phyloP scores from a whole-genome alignment of 1,140 invertebrate species.

The Melanaphis sacchari region DNA sequence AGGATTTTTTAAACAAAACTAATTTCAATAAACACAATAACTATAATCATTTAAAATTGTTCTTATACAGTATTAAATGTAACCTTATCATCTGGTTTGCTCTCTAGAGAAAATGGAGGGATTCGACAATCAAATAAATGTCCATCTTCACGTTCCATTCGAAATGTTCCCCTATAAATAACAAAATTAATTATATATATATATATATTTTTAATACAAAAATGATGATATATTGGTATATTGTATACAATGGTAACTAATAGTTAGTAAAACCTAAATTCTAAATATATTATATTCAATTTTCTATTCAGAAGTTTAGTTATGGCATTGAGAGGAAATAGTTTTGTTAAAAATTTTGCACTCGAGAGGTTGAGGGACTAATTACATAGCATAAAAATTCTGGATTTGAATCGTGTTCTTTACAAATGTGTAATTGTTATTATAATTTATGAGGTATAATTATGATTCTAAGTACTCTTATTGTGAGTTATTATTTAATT shows the following conservation, averaged over 20 bases:
- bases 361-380: too few relatives aligned
- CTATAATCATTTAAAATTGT: conserved; percentile 43
- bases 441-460: too few relatives aligned
- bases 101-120: conserved; percentile 94
- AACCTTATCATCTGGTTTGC: conserved; percentile 75
- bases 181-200: not conserved
- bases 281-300: not conserved
- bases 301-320: not conserved
- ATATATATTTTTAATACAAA: not conserved
- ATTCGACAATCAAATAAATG: conserved; percentile 96
- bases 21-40: conserved; percentile 49
- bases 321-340: too few relatives aligned
- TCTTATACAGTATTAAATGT: conserved; percentile 57
- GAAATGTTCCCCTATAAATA: conserved; percentile 82
- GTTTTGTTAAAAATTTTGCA: too few relatives aligned
- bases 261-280: not conserved
- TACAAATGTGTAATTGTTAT: too few relatives aligned
- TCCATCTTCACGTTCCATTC: conserved; percentile 95
- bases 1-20: conserved; percentile 52
- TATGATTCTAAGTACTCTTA: too few relatives aligned
- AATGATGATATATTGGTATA: not conserved
- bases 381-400: too few relatives aligned
- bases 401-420: too few relatives aligned
- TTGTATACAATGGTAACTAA: not conserved
- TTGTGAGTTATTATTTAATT: too few relatives aligned